Evolutionary conservation across 1,140 invertebrate species (phyloP).

Genomic region (Druon quercuslanigerum): DNA sequence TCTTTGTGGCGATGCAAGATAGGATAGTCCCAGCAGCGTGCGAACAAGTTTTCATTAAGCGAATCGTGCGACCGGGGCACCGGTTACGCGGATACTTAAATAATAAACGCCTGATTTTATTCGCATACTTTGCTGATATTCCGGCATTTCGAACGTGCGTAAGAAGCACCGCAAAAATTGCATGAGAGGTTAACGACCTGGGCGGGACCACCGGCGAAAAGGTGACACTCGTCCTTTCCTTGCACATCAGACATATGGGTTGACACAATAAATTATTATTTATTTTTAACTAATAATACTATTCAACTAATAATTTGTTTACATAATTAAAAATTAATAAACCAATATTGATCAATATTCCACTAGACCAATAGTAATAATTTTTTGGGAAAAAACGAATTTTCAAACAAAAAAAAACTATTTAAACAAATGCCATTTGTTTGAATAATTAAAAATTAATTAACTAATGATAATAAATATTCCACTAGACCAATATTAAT

Average conservation of each 20-base stretch:
- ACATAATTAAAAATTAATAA: too few relatives aligned
- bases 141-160: background rate
- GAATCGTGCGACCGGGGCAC: constrained; percentile 17
- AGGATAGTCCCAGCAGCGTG: background rate
- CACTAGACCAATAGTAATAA: too few relatives aligned
- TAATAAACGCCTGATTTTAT: constrained; percentile 19
- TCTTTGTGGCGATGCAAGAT: constrained; percentile 11
- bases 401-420: too few relatives aligned
- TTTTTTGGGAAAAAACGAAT: too few relatives aligned
- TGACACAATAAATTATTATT: too few relatives aligned
- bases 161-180: constrained; percentile 24
- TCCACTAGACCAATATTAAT: too few relatives aligned
- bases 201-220: constrained; percentile 47
- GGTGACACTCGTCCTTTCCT: constrained; percentile 15
- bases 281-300: too few relatives aligned
- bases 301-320: too few relatives aligned
- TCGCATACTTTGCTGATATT: constrained; percentile 1
- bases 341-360: too few relatives aligned
- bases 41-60: constrained; percentile 17
- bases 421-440: too few relatives aligned
- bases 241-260: constrained; percentile 21
- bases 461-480: too few relatives aligned
- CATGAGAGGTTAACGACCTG: constrained; percentile 47
- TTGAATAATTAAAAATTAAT: too few relatives aligned
- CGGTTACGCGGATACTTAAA: constrained; percentile 14